Conservation (phyloP, 2,888 invertebrate species). For the Orthosia incerta region DNA sequence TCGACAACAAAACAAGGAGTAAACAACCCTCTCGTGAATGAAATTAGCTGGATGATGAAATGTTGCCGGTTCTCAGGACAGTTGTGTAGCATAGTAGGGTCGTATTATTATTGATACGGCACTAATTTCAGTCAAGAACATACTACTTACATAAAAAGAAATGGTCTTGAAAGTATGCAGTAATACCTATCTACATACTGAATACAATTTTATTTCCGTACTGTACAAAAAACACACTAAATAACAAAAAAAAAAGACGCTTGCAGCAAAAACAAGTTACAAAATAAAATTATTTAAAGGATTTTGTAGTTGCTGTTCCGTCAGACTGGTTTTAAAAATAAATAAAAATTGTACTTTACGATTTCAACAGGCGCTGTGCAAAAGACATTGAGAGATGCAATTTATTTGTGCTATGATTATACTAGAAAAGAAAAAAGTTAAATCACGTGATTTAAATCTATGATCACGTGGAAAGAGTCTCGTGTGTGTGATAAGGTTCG, state of each 20-base stretch:
- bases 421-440: conserved; percentile 9
- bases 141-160: neutral
- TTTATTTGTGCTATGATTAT: conserved; percentile 34
- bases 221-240: neutral
- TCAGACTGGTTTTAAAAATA: conserved; percentile 21
- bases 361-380: conserved; percentile 31
- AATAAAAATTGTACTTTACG: conserved; percentile 29
- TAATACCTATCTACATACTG: neutral
- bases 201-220: conserved; percentile 1
- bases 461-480: conserved; percentile 45
- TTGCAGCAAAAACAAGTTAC: conserved; percentile 31
- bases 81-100: neutral
- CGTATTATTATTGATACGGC: neutral
- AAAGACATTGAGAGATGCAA: conserved; percentile 29
- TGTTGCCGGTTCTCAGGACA: neutral
- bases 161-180: neutral
- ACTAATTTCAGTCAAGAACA: neutral
- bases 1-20: conserved; percentile 5
- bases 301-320: conserved; percentile 11
- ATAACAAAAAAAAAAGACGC: neutral
- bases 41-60: neutral
- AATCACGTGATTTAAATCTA: conserved; percentile 32
- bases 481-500: conserved; percentile 53
- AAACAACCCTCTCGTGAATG: conserved; percentile 7
- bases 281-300: conserved; percentile 7